phyloP scores from a whole-genome alignment of 2,113 vertebrate genomes.

The Serinus canaria region DNA sequence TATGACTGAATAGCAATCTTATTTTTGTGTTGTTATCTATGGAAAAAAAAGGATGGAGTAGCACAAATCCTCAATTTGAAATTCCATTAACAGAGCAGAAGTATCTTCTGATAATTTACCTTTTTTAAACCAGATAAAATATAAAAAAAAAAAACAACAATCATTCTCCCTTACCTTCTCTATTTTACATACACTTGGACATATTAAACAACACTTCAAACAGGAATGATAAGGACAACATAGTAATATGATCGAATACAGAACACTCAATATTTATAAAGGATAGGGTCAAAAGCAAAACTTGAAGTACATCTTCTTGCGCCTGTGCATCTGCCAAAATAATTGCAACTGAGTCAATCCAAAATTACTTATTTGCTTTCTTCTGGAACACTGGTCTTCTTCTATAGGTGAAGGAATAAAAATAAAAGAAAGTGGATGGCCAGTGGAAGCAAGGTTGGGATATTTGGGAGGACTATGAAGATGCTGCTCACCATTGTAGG shows the following conservation, averaged over 20 bases:
- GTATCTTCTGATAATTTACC: too few species aligned
- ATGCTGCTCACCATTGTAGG: background rate
- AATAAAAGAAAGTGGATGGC: background rate
- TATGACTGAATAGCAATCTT: background rate
- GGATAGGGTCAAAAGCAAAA: background rate
- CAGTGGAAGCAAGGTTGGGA: background rate
- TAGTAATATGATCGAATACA: background rate
- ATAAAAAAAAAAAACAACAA: background rate
- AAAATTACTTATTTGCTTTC: background rate
- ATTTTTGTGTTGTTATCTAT: background rate
- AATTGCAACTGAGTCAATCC: background rate
- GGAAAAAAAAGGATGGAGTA: too few species aligned
- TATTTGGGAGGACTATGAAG: background rate
- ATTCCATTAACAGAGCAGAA: too few species aligned
- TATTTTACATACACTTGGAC: background rate
- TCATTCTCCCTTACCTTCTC: background rate
- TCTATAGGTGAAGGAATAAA: background rate
- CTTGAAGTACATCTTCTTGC: background rate
- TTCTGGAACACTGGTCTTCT: background rate
- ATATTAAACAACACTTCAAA: background rate
- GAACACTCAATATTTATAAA: background rate
- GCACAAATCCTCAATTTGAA: too few species aligned
- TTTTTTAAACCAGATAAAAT: background rate
- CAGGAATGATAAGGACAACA: background rate
- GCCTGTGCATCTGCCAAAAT: background rate